Percentiles rank a stretch among this genome's conserved stretches.
phyloP scores from a whole-genome alignment of 92 coral and sea anemone genomes.

The Epizoanthus ramosus region DNA sequence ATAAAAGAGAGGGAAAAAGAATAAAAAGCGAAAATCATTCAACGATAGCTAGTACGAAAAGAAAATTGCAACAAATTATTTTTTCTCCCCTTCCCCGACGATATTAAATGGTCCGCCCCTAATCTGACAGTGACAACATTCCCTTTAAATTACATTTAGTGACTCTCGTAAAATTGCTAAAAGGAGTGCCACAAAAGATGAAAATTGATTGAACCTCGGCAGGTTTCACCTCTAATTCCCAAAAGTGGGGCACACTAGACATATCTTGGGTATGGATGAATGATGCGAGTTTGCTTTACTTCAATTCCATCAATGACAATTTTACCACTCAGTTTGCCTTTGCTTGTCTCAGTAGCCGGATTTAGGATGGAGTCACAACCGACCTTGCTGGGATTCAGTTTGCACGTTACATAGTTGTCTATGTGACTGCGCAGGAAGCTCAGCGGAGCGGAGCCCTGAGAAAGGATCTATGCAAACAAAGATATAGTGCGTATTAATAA shows the following conservation, averaged over 20 bases:
- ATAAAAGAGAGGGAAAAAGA: too few relatives aligned
- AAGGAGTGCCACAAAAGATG: too few relatives aligned
- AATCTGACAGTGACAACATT: too few relatives aligned
- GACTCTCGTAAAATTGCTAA: too few relatives aligned
- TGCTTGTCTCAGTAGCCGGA: slow-evolving; percentile 38
- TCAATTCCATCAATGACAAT: not conserved
- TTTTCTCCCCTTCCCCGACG: too few relatives aligned
- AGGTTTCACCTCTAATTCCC: too few relatives aligned
- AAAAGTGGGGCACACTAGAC: not conserved
- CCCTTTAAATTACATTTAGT: too few relatives aligned
- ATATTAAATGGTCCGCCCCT: too few relatives aligned
- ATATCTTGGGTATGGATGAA: slow-evolving; percentile 15
- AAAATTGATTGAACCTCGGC: too few relatives aligned
- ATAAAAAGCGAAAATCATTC: too few relatives aligned
- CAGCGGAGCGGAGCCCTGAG: slow-evolving; percentile 90
- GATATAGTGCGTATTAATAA: not conserved
- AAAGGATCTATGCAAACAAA: slow-evolving; percentile 58
- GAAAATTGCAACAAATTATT: too few relatives aligned
- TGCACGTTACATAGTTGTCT: slow-evolving; percentile 76
- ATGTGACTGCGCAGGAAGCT: slow-evolving; percentile 77
- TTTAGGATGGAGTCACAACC: slow-evolving; percentile 72
- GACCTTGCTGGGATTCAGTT: slow-evolving; percentile 44
- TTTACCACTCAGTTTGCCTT: not conserved
- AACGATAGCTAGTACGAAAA: too few relatives aligned
- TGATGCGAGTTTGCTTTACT: not conserved